Evolutionary conservation across 2,113 vertebrate species (phyloP).

Genomic region (Rafetus swinhoei): DNA sequence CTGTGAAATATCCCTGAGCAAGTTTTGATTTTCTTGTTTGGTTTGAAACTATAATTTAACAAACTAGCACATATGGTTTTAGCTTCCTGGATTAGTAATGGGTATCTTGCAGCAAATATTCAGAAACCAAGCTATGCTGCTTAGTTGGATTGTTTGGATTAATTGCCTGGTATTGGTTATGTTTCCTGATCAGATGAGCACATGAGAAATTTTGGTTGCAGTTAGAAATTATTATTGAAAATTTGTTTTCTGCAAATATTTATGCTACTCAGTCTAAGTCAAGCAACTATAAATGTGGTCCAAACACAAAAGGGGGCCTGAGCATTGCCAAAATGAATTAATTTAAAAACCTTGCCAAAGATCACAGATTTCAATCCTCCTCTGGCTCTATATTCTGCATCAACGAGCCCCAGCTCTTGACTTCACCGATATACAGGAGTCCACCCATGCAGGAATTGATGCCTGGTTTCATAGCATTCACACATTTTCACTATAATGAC

Average conservation of each 20-base stretch:
- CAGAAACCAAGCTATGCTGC: not conserved
- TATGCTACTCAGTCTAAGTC: not conserved
- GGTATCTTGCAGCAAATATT: not conserved
- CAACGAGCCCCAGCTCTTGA: not conserved
- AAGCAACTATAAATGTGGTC: not conserved
- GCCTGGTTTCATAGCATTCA: not conserved
- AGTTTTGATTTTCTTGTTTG: not conserved
- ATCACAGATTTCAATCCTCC: not conserved
- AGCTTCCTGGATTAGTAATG: not conserved
- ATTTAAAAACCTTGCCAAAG: not conserved
- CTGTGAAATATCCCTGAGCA: not conserved
- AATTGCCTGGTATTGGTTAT: not conserved
- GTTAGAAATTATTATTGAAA: not conserved
- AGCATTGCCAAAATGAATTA: accelerated
- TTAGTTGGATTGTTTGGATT: not conserved
- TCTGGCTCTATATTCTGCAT: not conserved
- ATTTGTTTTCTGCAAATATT: not conserved
- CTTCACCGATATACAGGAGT: not conserved
- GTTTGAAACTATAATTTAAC: not conserved
- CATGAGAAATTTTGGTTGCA: not conserved
- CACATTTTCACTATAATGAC: not conserved
- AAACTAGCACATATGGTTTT: not conserved
- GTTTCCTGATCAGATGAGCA: not conserved
- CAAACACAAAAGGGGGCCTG: not conserved
- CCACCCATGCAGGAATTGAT: not conserved